Evolutionary conservation across 2,888 invertebrate species (phyloP), one percentile per base, ranked within the genome.

Genomic region (Chydorus sphaericus): DNA sequence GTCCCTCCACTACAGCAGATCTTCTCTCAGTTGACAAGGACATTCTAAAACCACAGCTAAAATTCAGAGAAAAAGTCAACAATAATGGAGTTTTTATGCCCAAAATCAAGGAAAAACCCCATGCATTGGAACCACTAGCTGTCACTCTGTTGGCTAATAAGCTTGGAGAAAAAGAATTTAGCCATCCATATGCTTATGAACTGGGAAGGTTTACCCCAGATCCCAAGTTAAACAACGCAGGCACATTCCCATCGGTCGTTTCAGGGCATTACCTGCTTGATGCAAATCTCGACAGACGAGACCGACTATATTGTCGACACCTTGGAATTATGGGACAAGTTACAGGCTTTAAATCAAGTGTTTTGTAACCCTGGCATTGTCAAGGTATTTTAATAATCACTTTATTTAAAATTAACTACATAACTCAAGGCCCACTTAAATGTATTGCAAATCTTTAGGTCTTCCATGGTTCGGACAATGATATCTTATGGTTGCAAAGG

Each of bases 251-350:
- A 90, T 66, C 77, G 96, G 58, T 82, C 85, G 1, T 98, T 86
- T 69, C 85, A 85, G 74, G 98, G 97, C 0, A 81, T 97, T 55
- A 92, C 96, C 0, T 98, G 97, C 68, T 75, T 98, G 2, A 82
- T 98, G 70, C 97, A 98, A 74, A 85, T 98, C 62, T 90, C 94
- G 0, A 87, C 94, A 0, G 67, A 76, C 52, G 73, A 76, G 18
- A 73, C 74, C 2, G 97, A 98, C 71, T 98, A 86, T 67, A 75
- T 98, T 1, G 75, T 98, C n/a, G 98, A 98, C 67, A 82, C 93
- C 0, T 70, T 98, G 4, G 75, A 77, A 0, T 70, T 96, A n/a
- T 76, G 97, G 55, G 82, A 85, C 51, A 81, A 91, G 39, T 71
- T 98, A 57, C 78, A 85, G 62, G 67, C 80, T 51, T 73, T 98